Base-by-base conservation (phyloP, 2,888 invertebrate genomes). In the Lepeophtheirus nordmannii region DNA sequence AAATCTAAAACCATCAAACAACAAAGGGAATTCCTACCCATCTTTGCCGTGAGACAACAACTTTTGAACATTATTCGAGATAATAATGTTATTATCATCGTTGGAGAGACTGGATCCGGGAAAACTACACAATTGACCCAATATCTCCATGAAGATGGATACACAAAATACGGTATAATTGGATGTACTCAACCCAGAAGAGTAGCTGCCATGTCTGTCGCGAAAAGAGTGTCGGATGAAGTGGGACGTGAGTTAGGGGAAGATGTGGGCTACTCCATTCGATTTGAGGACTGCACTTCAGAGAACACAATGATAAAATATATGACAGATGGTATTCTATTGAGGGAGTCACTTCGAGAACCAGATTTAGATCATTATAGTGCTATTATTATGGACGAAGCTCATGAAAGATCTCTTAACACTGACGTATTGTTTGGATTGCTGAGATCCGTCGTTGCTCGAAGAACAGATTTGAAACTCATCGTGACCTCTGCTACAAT, bases 401-500 rank as follows among this genome's bases (percentile, higher is more conserved):
- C 98, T 68, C 98, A 99, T 78, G 98, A 99, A 77, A 79, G 98
- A 1, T 96, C 96, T 0, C 81, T 99, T 8, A 96, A 91, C 68
- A 99, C 98, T 0, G 98, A 99, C 75, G 97, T 99, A 65, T 82
- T 99, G 56, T 98, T 99, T 75, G 98, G 98, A 10, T 77, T 97
- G 69, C 80, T 97, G 12, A 79, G 94, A 74, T 92, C 93, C 82
- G 90, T 94, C 69, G 89, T 94, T 0, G 87, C 90, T 0, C 82
- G 91, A 67, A 82, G 93, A 57, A 88, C 86, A 70, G 98, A 89
- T 77, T 80, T 91, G 68, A 96, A 89, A 76, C 80, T 99, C 63
- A 98, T 99, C 71, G 96, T 99, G 12, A 99, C 98, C 0, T 98
- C 97, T 7, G 99, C 99, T 12, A 99, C 98, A 0, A 98, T 99